A percentile compares a stretch with the other conserved stretches of the same genome.
Evolutionary conservation across 2,797 vertebrate genomes (phyloP).

Genomic region (Lithobates sylvaticus): DNA sequence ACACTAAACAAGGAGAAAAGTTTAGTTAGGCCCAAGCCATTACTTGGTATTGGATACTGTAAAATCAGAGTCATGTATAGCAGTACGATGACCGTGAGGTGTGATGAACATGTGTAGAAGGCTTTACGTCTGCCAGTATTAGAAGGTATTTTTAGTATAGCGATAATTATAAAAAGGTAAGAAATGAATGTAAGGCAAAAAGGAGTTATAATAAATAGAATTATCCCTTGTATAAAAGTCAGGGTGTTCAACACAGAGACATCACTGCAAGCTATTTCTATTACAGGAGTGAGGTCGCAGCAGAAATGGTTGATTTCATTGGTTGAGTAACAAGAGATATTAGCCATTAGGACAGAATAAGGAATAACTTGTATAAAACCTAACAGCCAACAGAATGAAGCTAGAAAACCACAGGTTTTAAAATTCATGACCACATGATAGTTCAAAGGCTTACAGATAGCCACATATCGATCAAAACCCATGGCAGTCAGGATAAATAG

Average conservation of each 20-base stretch:
- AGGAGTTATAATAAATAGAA: background rate
- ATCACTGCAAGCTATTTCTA: conserved; percentile 18
- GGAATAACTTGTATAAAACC: conserved; percentile 21
- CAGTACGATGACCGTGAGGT: conserved; percentile 25
- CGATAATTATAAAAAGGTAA: conserved; percentile 10
- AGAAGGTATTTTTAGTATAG: conserved; percentile 18
- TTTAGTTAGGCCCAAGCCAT: background rate
- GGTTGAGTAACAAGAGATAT: background rate
- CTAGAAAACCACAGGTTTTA: background rate
- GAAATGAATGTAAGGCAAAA: conserved; percentile 6
- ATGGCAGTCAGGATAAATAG: conserved; percentile 24
- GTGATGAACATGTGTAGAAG: conserved; percentile 46
- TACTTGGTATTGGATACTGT: background rate
- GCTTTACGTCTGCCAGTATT: conserved; percentile 17
- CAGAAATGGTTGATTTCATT: conserved; percentile 21
- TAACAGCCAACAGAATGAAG: background rate
- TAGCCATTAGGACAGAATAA: background rate
- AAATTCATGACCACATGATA: conserved; percentile 16
- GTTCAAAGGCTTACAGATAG: conserved; percentile 18
- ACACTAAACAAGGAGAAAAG: conserved; percentile 20
- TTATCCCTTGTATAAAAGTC: background rate
- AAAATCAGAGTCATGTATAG: background rate
- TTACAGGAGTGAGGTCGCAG: conserved; percentile 13
- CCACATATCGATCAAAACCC: conserved; percentile 19
- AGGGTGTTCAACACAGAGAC: background rate